These are phyloP conservation scores for Rhea pennata DNA, from an alignment of 2,113 vertebrate species.

Conservation along the genomic window DNA sequence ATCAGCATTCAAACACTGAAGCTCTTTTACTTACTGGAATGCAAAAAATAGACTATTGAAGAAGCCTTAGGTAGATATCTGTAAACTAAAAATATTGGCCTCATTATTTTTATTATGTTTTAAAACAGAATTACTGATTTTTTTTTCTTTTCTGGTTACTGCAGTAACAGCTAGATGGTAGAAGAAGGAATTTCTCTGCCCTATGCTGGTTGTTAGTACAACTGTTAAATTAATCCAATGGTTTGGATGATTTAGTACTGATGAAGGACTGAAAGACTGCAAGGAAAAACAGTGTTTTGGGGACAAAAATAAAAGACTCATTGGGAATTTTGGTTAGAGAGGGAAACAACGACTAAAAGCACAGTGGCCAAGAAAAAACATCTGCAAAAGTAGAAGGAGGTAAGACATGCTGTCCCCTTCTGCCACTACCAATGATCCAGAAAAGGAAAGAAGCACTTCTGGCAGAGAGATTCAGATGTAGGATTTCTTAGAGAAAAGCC, in stretches of 20 bases:
- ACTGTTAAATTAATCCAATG: background rate
- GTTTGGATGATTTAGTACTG: constrained; percentile 5
- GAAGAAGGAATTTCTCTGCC: background rate
- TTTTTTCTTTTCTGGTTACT: background rate
- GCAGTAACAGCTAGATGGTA: background rate
- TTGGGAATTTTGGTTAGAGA: constrained; percentile 34
- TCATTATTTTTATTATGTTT: background rate
- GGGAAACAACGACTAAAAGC: constrained; percentile 10
- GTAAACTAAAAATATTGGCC: background rate
- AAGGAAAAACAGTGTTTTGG: background rate
- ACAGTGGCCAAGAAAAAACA: constrained; percentile 6
- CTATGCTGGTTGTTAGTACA: background rate
- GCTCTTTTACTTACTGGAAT: background rate
- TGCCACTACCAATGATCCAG: background rate
- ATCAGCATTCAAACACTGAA: background rate
- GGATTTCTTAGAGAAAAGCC: background rate
- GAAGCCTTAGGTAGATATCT: background rate
- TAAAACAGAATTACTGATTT: background rate
- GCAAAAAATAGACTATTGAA: background rate
- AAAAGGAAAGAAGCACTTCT: background rate
- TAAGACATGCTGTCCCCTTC: background rate
- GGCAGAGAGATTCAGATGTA: background rate
- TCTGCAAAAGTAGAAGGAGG: background rate
- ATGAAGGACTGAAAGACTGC: constrained; percentile 34
- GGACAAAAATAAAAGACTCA: background rate